Evolutionary conservation across 1,140 invertebrate genomes (phyloP), one percentile per base, ranked within the genome.

Genomic region (Musca vetustissima): DNA sequence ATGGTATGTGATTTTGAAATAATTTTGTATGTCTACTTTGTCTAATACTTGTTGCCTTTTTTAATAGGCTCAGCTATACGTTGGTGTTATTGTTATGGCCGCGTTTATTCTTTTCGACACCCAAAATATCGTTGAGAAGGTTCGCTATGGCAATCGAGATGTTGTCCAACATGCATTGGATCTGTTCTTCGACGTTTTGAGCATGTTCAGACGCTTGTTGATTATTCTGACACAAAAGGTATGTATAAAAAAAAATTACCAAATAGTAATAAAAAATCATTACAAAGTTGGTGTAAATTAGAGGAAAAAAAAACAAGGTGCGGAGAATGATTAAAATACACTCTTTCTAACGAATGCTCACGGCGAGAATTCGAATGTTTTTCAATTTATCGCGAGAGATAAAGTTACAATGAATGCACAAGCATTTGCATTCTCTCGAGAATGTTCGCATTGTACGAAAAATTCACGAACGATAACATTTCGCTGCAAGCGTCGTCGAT

Each of bases 61-160:
- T 64, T 49, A 17, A n/a, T 83, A 97, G 88, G 79, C 89, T 49
- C 90, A 97, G 74, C 83, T 98, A 13, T 98, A 98, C 81, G 76
- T 95, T 61, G 95, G 96, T 64, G 86, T 98, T 15, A 84, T 90
- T 57, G 83, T 97, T 6, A 96, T 98, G 90, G 97, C 95, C 81
- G 94, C 90, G 55, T 98, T 98, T 83, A 89, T 99, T 22, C 85
- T 98, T 28, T 98, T 94, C 77, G 97, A 99, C 79, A 99, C 97
- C 11, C 96, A 98, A 83, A 84, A 95, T 64, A 98, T 99, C 72
- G 91, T 98, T 72, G 95, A 98, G 80, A 98, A 98, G 82, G 88
- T 90, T 73, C 88, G 93, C 66, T 87, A 88, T 77, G 96, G 96
- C 57, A 96, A 91, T 84, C 93, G 91, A 77, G 97, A 98, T 84